phyloP scores from a whole-genome alignment of 2,797 vertebrate species.

The Scleropages formosus region DNA sequence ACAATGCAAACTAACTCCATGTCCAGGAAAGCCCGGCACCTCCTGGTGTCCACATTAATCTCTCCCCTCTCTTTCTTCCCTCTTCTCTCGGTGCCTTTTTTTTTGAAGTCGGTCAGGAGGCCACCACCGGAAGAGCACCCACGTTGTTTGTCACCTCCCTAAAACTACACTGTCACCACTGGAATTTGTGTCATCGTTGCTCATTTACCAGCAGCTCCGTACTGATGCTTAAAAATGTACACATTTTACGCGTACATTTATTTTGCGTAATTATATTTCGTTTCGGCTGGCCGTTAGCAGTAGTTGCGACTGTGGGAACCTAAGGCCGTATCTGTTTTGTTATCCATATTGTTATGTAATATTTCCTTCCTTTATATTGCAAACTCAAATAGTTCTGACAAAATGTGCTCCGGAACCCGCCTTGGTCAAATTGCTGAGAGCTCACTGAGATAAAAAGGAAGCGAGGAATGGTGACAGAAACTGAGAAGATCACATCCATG shows the following conservation, averaged over 20 bases:
- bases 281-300: too few relatives aligned
- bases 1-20: neutral
- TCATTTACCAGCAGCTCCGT: neutral
- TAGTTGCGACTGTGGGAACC: neutral
- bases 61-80: neutral
- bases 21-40: neutral
- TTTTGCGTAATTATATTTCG: neutral
- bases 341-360: too few relatives aligned
- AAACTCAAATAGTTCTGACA: neutral
- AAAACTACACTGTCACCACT: neutral
- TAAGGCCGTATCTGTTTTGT: too few relatives aligned
- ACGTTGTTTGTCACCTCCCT: neutral
- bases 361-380: neutral
- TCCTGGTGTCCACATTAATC: constrained; percentile 4
- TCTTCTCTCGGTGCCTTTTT: neutral
- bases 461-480: neutral
- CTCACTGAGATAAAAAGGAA: neutral
- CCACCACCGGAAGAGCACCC: neutral
- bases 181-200: neutral
- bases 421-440: neutral
- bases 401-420: neutral
- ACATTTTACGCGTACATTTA: neutral
- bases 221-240: neutral
- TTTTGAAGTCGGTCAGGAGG: neutral
- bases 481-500: neutral